Evolutionary conservation across 2,888 invertebrate genomes (phyloP).

Genomic region (Archaeoteleia sp.): DNA sequence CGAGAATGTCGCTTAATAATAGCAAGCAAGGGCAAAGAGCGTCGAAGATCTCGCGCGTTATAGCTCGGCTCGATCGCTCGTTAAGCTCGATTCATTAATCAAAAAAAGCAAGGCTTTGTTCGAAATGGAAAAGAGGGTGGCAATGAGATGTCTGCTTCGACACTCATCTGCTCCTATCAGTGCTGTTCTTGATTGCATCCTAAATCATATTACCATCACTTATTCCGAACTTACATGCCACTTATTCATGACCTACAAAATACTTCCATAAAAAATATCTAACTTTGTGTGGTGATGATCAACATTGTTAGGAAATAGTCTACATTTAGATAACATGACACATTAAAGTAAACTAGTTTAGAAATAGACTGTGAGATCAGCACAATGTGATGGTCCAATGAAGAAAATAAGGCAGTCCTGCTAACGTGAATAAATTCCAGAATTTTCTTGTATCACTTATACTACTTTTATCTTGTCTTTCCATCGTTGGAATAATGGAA

Average conservation of each 20-base stretch:
- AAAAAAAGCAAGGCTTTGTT: conserved; percentile 44
- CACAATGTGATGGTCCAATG: too few species aligned
- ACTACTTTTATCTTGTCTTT: too few species aligned
- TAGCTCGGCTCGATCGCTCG: conserved; percentile 35
- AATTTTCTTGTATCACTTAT: too few species aligned
- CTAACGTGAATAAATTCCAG: too few species aligned
- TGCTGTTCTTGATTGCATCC: background rate
- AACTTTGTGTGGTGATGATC: too few species aligned
- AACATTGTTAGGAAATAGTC: too few species aligned
- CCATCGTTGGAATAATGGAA: too few species aligned
- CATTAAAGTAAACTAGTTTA: too few species aligned
- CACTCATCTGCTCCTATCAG: conserved; percentile 19
- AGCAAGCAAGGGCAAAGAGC: conserved; percentile 13
- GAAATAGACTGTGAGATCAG: too few species aligned
- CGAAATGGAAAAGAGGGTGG: conserved; percentile 19
- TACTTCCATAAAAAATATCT: too few species aligned
- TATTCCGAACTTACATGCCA: conserved; percentile 28
- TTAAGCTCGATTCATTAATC: conserved; percentile 58
- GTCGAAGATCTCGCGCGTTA: conserved; percentile 15
- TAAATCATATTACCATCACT: conserved; percentile 40
- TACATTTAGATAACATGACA: too few species aligned
- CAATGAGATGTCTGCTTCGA: conserved; percentile 28
- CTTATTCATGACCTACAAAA: conserved; percentile 14
- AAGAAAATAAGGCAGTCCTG: too few species aligned
- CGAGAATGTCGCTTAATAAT: conserved; percentile 25